Percentiles rank a stretch among this genome's conserved stretches.
These are phyloP conservation scores for Ypsolopha sequella DNA, from an alignment of 2,888 invertebrate species.

Conservation along the genomic window DNA sequence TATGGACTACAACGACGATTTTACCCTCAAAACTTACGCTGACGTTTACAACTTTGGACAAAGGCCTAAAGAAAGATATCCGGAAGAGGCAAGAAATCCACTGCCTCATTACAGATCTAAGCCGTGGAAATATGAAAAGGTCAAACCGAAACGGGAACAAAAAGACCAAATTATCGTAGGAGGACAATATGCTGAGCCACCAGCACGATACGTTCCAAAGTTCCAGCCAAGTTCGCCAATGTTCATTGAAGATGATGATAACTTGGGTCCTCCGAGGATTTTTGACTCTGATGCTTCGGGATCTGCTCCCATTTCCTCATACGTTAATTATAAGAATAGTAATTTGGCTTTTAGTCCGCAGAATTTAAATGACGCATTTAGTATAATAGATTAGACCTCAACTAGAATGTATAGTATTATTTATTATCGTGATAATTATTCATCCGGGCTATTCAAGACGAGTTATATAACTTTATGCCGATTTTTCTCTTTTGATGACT, in stretches of 20 bases:
- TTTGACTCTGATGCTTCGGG: conserved; percentile 25
- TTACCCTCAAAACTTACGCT: conserved; percentile 19
- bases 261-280: conserved; percentile 18
- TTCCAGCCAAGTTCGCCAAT: conserved; percentile 24
- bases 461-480: no score
- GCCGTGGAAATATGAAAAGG: conserved; percentile 20
- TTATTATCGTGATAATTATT: no score
- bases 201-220: conserved; percentile 36
- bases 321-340: conserved; percentile 55
- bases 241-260: conserved; percentile 22
- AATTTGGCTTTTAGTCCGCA: conserved; percentile 62
- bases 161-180: conserved; percentile 28
- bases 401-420: no score
- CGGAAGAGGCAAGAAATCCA: background rate
- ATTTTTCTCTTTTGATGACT: no score
- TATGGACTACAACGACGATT: conserved; percentile 16
- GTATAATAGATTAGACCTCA: conserved; percentile 33
- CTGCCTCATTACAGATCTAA: conserved; percentile 11
- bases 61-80: conserved; percentile 7
- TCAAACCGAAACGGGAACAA: conserved; percentile 5
- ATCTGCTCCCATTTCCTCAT: conserved; percentile 41
- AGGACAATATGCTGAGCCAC: conserved; percentile 56
- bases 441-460: no score
- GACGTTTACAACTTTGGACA: conserved; percentile 20
- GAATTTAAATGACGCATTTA: conserved; percentile 60